A percentile compares a stretch with the other conserved stretches of the same genome.
Conservation (phyloP, 2,113 vertebrate species). For the Corvus cornix region DNA sequence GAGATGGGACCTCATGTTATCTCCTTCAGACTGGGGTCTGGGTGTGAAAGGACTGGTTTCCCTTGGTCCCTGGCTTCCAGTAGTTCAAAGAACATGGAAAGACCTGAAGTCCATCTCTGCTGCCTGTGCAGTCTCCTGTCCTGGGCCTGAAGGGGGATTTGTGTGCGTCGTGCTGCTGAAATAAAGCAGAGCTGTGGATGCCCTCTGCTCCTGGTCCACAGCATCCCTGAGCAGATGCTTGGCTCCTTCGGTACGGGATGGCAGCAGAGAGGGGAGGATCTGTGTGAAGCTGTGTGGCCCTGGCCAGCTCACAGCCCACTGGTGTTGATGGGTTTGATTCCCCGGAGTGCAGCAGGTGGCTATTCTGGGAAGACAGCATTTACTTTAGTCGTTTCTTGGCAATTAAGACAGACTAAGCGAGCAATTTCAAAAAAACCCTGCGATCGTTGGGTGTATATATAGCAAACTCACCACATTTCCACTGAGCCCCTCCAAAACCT, state of each 20-base stretch:
- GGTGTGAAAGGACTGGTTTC: not conserved
- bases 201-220: not conserved
- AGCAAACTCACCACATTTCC: conserved; percentile 37
- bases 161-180: not conserved
- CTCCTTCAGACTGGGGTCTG: not conserved
- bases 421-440: not conserved
- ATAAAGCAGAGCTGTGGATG: not conserved
- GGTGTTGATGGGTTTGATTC: not conserved
- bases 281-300: not conserved
- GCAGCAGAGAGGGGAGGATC: not conserved
- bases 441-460: not conserved
- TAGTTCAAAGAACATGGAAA: not conserved
- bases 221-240: not conserved
- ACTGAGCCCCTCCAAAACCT: conserved; percentile 3
- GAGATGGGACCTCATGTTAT: not conserved
- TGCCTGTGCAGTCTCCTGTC: not conserved
- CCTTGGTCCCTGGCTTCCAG: not conserved
- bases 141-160: not conserved
- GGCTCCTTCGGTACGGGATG: accelerated
- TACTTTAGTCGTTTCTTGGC: not conserved
- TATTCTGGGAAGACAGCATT: conserved; percentile 6
- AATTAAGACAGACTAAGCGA: not conserved
- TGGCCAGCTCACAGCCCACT: not conserved
- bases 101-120: not conserved
- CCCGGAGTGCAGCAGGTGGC: not conserved